Evolutionary conservation across 1,140 invertebrate species (phyloP), one percentile per base, ranked within the genome.

Genomic region (Agrilus planipennis): DNA sequence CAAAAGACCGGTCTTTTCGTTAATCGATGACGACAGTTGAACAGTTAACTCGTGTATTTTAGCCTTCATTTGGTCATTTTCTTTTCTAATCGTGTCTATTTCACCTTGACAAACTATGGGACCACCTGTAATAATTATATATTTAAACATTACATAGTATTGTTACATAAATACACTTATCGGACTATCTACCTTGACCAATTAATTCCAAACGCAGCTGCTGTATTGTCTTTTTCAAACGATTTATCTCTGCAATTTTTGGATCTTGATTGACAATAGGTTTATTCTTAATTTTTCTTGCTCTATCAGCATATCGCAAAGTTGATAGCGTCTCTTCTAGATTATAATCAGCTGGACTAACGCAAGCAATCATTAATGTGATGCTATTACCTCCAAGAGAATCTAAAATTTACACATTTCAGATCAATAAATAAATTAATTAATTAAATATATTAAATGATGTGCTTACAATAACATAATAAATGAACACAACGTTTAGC

Each of bases 281-380:
- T 55, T 92, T 92, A 57, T 94, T 95, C 47, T 91, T 90, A 18
- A 95, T 93, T 56, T 84, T 81, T 3, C 83, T 68, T 1, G 90
- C 89, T 22, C 89, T 71, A 58, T 92, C 87, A 0, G 90, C 89
- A 66, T 94, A 94, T 14, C 89, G 73, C 9, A 95, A 61, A 1
- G 90, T 91, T 41, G 85, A 91, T 0, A 93, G 54, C 0, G 88
- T 89, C 64, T 96, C 90, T 35, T 91, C 84, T 40, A 86, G 62
- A 63, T 92, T 93, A 38, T 82, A 82, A 58, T 89, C 81, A 4
- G 89, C 86, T 0, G 90, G 90, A 61, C 87, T 90, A 0, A 93
- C 79, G 63, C 90, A 94, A 2, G 90, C 90, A 35, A 94, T 83
- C 89, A 95, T 94, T 19, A 93, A 52, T 0, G 90, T 96, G 25